Base-by-base conservation (phyloP, 2,797 vertebrate species). In the Trematomus bernacchii region DNA sequence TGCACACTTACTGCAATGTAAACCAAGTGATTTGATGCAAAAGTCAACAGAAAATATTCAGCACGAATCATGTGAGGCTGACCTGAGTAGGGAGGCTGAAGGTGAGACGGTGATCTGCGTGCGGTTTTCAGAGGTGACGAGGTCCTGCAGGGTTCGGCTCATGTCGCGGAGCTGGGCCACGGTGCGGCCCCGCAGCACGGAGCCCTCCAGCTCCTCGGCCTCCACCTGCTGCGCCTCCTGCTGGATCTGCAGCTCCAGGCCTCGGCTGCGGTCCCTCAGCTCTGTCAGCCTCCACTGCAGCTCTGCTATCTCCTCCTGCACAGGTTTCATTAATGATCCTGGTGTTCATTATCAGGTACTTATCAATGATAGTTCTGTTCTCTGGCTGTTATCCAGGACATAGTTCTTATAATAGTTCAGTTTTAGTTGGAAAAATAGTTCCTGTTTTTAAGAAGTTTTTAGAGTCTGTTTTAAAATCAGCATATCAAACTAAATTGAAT, bases 301-400 rank as follows among this genome's bases (percentile, higher is more conserved):
- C 61, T 91, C 92, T 57, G 92, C 81, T 0, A 96, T 96, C 93
- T 98, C 96, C 78, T 90, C 94, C 97, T 98, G 90, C 33, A 71
- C n/a, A 73, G 23, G 52, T 43, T 57, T 65, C 7, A 59, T 66
- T 55, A 3, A 44, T 1, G 48, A 62, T 6, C 0, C 30, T 21
- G 37, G 6, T 1, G 2, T 50, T 73, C 10, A 52, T 57, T 63
- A 69, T 52, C 6, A 63, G 44, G 52, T 0, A 14, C 66, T 53
- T 23, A 2, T 18, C 0, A 37, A 37, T 37, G 6, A 18, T 27
- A 47, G 40, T 52, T 62, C 37, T 50, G 15, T 12, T 23, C 18
- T 57, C 0, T 23, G 3, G 30, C 37, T 27, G n/a, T 12, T 33
- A 11, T n/a, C 8, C 18, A 21, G 1, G 12, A 14, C 2, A 15